A percentile compares a stretch with the other conserved stretches of the same genome.
These are phyloP conservation scores for Geopemphigus sp. DNA, from an alignment of 1,140 invertebrate species.

Conservation along the genomic window DNA sequence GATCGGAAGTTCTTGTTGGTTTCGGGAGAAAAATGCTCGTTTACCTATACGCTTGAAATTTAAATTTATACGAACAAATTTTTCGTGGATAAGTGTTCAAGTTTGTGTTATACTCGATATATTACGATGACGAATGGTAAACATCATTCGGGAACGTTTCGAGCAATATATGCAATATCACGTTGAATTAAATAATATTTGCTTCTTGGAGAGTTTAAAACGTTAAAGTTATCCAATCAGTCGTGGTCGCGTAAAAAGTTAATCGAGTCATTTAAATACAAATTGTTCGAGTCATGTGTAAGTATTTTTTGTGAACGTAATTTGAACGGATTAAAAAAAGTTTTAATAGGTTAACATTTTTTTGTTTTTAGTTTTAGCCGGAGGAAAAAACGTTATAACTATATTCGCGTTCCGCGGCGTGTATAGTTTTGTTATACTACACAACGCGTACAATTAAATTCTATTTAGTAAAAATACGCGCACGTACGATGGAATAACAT, in stretches of 20 bases:
- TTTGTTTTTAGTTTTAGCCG: neutral
- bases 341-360: neutral
- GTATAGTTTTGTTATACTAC: neutral
- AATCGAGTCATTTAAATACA: slow-evolving; percentile 7
- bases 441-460: neutral
- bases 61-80: slow-evolving; percentile 28
- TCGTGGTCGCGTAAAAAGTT: slow-evolving; percentile 10
- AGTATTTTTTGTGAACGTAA: neutral
- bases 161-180: neutral
- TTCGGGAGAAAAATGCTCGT: neutral
- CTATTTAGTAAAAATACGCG: neutral
- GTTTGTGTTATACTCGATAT: neutral
- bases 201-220: slow-evolving; percentile 2
- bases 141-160: neutral
- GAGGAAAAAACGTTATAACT: neutral
- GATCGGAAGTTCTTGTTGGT: slow-evolving; percentile 33
- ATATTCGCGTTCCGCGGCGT: neutral
- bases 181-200: neutral
- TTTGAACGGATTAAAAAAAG: neutral
- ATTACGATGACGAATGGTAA: slow-evolving; percentile 21
- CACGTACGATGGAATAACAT: too few species aligned
- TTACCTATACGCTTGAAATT: slow-evolving; percentile 23
- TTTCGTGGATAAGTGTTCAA: neutral
- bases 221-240: neutral
- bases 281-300: neutral